Conservation (phyloP, 2,797 vertebrate genomes). For the Dryobates pubescens region DNA sequence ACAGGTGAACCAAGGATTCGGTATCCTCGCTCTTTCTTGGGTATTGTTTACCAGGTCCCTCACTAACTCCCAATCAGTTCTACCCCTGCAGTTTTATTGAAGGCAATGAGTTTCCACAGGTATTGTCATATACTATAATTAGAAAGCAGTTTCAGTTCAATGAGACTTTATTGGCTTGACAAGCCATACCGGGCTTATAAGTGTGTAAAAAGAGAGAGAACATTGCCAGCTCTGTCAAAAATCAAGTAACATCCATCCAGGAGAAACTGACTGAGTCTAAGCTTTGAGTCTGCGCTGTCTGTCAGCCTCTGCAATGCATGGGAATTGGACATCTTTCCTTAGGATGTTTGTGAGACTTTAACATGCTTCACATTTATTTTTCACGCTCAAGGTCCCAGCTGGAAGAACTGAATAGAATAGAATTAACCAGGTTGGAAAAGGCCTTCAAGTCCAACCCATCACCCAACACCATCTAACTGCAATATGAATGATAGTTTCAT, state of each 20-base stretch:
- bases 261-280: not conserved
- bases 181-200: conserved; percentile 13
- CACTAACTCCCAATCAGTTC: conserved; percentile 62
- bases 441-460: too few species aligned
- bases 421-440: too few species aligned
- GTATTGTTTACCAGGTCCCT: conserved; percentile 55
- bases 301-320: not conserved
- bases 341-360: not conserved
- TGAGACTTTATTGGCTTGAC: conserved; percentile 57
- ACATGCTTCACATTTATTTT: not conserved
- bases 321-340: not conserved
- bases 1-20: not conserved
- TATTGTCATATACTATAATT: conserved; percentile 51
- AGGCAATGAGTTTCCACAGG: conserved; percentile 56
- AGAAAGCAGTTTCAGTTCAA: conserved; percentile 60
- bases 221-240: conserved; percentile 17
- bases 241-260: not conserved
- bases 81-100: conserved; percentile 60
- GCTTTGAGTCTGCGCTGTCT: not conserved
- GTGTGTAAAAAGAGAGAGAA: conserved; percentile 19
- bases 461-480: not conserved
- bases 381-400: not conserved
- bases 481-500: not conserved
- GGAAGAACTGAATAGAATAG: not conserved
- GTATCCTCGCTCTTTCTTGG: conserved; percentile 49